phyloP scores from a whole-genome alignment of 1,140 invertebrate genomes.

The Nebria ingens region DNA sequence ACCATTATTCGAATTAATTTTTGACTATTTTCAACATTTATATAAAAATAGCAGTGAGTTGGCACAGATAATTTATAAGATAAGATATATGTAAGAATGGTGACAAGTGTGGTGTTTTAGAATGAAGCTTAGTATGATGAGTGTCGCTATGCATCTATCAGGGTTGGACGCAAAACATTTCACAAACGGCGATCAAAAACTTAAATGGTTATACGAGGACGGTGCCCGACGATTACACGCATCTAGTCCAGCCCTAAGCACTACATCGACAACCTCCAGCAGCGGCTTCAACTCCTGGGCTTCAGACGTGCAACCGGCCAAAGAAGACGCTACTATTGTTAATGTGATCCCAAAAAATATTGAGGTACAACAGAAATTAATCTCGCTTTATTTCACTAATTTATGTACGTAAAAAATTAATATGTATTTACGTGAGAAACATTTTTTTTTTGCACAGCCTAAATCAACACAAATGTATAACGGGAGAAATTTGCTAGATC shows the following conservation, averaged over 20 bases:
- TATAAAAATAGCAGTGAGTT: not conserved
- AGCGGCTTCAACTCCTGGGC: not conserved
- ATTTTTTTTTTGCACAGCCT: too few species aligned
- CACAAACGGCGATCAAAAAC: not conserved
- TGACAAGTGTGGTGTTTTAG: not conserved
- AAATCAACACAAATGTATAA: not conserved
- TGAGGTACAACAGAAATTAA: not conserved
- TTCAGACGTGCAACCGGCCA: not conserved
- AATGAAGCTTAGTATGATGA: constrained; percentile 2
- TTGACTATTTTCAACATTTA: not conserved
- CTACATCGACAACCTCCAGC: not conserved
- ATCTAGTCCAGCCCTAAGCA: not conserved
- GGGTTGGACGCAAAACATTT: not conserved
- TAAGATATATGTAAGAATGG: not conserved
- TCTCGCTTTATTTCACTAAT: not conserved
- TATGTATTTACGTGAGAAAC: too few species aligned
- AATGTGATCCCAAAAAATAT: not conserved
- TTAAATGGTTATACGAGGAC: not conserved
- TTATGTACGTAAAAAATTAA: not conserved
- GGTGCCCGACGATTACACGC: not conserved
- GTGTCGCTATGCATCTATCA: constrained; percentile 1
- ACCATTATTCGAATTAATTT: too few species aligned
- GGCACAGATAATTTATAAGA: not conserved
- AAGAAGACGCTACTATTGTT: not conserved
- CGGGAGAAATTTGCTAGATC: not conserved